Evolutionary conservation across 2,888 invertebrate species (phyloP), one percentile per base, ranked within the genome.

Genomic region (Oscheius myriophilus): DNA sequence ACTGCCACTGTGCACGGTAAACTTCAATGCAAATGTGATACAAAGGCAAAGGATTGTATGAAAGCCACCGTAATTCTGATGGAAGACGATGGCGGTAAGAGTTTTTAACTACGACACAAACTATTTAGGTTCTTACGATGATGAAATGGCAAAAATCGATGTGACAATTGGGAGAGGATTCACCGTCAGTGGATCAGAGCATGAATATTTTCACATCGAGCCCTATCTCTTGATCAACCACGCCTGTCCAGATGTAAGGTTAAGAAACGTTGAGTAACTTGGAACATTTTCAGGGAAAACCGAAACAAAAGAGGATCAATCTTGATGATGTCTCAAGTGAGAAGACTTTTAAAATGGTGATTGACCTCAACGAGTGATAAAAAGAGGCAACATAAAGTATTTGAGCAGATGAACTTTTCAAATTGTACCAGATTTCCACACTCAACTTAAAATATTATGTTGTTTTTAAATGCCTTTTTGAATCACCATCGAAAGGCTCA

Each of bases 141-240:
- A 61, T 16, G 11, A 26, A 25, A n/a, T 61, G 26, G 2, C 46
- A 9, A 26, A 1, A 33, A 16, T 49, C 18, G 2, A 39, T 9
- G 49, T 39, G 16, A 12, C 33, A 4, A 26, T 39, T 18, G 49
- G 49, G 14, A 18, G 18, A 16, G 33, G 26, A 4, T 61, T 61
- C 39, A 16, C 18, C 7, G 16, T 61, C 4, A 33, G 49, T 45
- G 61, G 61, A 7, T 45, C 61, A 7, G 61, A 61, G 25, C 49
- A 33, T n/a, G 61, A 61, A 18, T 33, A 49, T 2, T 46, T 26
- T 61, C 49, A 61, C 9, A 61, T 61, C 49, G 39, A 61, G 18
- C 61, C 61, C 2, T 61, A 61, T 16, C 46, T 61, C n/a, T 39
- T 61, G 23, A 61, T 61, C 9, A 49, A n/a, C 1, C 61, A 61